Conservation (phyloP, 2,888 invertebrate species). For the Epinotia ramella region DNA sequence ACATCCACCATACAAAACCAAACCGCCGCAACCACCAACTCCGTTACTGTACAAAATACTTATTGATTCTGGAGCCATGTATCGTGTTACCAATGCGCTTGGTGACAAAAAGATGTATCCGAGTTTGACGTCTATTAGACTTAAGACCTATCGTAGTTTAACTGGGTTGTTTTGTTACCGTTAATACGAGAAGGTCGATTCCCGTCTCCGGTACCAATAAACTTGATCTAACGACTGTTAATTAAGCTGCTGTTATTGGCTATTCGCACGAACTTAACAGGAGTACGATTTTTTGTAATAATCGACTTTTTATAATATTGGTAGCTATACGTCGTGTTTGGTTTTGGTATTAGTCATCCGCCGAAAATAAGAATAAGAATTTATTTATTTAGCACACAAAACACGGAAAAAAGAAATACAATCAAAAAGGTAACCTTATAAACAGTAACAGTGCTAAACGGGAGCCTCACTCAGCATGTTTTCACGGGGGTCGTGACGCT, state of each 20-base stretch:
- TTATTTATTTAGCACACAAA: no score
- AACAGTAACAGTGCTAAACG: no score
- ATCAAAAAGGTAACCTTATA: no score
- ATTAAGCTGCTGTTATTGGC: conserved; percentile 40
- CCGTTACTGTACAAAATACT: neutral
- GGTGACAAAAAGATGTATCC: neutral
- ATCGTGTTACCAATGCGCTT: neutral
- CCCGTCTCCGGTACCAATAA: conserved; percentile 47
- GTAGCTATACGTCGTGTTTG: neutral
- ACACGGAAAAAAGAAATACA: no score
- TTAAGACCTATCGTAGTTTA: neutral
- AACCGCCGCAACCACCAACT: neutral
- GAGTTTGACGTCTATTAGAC: neutral
- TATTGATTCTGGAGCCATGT: neutral
- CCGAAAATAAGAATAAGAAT: no score
- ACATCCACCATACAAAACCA: conserved; percentile 1
- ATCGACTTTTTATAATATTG: neutral
- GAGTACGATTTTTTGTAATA: conserved; percentile 20
- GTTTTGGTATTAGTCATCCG: neutral
- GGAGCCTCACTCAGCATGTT: no score
- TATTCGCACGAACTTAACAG: conserved; percentile 34
- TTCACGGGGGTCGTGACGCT: no score
- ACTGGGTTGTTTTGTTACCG: conserved; percentile 17
- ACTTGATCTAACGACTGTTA: conserved; percentile 41
- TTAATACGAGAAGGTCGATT: conserved; percentile 43